A percentile compares a stretch with the other conserved stretches of the same genome.
Conservation (phyloP, 2,888 invertebrate species). For the Acleris literana region DNA sequence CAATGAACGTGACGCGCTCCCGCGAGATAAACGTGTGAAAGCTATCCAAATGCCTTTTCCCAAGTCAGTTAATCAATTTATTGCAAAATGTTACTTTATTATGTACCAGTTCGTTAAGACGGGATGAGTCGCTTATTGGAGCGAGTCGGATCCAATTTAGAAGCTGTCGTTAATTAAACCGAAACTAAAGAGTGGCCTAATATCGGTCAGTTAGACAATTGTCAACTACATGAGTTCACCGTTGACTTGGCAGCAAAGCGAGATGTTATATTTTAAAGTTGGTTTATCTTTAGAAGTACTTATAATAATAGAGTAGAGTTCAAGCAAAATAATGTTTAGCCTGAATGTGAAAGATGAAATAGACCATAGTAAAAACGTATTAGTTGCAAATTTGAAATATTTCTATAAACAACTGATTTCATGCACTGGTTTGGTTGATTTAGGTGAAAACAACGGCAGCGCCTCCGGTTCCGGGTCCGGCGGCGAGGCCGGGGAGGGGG, state of each 20-base stretch:
- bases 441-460: constrained; percentile 84
- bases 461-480: constrained; percentile 76
- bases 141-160: constrained; percentile 70
- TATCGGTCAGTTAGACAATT: constrained; percentile 11
- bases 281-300: too few relatives aligned
- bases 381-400: not conserved
- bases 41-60: constrained; percentile 41
- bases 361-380: too few relatives aligned
- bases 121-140: constrained; percentile 57
- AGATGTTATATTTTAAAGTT: not conserved
- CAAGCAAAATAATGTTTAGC: too few relatives aligned
- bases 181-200: constrained; percentile 51
- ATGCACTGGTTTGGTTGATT: constrained; percentile 44
- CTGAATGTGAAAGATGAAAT: too few relatives aligned
- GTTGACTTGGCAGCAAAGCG: not conserved
- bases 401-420: not conserved
- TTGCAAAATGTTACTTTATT: constrained; percentile 43
- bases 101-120: constrained; percentile 42
- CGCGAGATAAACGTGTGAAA: constrained; percentile 40
- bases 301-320: too few relatives aligned
- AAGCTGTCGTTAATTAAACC: constrained; percentile 65
- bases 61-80: constrained; percentile 47
- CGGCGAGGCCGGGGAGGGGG: constrained; percentile 74
- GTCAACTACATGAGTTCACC: constrained; percentile 8
- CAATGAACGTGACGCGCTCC: constrained; percentile 46